phyloP scores from a whole-genome alignment of 2,797 vertebrate genomes.

The Acipenser ruthenus region DNA sequence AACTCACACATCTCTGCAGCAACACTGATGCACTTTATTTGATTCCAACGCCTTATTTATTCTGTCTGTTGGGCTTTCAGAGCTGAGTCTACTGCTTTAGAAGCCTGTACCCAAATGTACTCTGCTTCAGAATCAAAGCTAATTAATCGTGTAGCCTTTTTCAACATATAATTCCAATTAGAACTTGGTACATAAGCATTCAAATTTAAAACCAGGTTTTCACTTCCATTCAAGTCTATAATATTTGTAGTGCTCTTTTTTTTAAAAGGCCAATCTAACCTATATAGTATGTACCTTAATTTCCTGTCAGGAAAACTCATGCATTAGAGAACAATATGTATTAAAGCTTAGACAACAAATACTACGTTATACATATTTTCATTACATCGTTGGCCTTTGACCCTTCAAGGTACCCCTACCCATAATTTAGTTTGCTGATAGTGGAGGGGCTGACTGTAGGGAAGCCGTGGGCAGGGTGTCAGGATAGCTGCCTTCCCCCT shows the following conservation, averaged over 20 bases:
- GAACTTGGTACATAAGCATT: conserved; percentile 22
- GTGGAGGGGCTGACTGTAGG: too few species aligned
- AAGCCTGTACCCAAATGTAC: conserved; percentile 6
- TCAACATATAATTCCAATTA: conserved; percentile 38
- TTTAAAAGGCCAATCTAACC: conserved; percentile 16
- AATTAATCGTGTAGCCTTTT: conserved; percentile 24
- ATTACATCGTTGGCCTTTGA: too few species aligned
- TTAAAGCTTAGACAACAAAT: too few species aligned
- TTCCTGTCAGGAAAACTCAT: conserved; percentile 24
- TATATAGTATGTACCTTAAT: conserved; percentile 25
- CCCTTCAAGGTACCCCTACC: too few species aligned
- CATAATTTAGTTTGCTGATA: too few species aligned
- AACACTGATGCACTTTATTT: background rate
- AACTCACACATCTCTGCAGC: background rate
- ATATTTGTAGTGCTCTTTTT: conserved; percentile 35
- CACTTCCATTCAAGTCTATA: conserved; percentile 9
- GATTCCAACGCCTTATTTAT: conserved; percentile 1
- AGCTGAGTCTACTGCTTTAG: conserved; percentile 21
- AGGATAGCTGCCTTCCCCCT: too few species aligned
- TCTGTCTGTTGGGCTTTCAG: conserved; percentile 18
- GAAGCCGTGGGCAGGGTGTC: too few species aligned
- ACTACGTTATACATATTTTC: too few species aligned
- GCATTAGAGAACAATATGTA: conserved; percentile 25
- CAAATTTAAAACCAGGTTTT: conserved; percentile 15
- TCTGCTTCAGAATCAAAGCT: conserved; percentile 6